Conservation (phyloP, 2,888 invertebrate genomes). For the Dolomedes plantarius region DNA sequence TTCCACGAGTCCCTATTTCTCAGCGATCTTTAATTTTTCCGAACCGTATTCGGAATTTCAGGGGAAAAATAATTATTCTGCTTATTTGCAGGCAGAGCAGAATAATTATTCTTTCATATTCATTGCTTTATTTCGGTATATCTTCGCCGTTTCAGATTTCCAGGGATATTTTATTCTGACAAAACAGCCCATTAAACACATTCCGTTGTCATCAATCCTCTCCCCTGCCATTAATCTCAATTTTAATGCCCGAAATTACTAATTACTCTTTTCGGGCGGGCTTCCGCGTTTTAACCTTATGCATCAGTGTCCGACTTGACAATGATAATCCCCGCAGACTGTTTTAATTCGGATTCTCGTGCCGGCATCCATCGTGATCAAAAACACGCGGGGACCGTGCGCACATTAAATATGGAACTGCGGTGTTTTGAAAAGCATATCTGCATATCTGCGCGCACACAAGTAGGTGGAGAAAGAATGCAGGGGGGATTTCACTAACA, state of each 20-base stretch:
- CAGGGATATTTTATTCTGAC: constrained; percentile 68
- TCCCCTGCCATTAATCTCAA: constrained; percentile 60
- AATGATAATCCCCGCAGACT: constrained; percentile 68
- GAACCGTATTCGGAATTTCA: constrained; percentile 8
- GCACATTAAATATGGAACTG: not conserved
- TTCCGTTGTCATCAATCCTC: constrained; percentile 69
- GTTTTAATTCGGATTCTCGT: constrained; percentile 68
- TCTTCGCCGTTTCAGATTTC: constrained; percentile 68
- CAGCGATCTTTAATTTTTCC: constrained; percentile 3
- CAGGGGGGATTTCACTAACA: too few species aligned
- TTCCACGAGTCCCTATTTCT: not conserved
- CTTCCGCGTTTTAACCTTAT: constrained; percentile 45
- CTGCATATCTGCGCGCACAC: too few species aligned
- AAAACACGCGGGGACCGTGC: constrained; percentile 27
- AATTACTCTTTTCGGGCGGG: constrained; percentile 60
- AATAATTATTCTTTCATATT: constrained; percentile 70
- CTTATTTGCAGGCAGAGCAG: constrained; percentile 21
- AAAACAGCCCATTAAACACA: constrained; percentile 69
- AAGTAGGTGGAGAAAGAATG: too few species aligned
- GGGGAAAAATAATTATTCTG: constrained; percentile 44
- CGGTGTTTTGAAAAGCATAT: too few species aligned
- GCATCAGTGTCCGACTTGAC: constrained; percentile 65
- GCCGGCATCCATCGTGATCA: constrained; percentile 52
- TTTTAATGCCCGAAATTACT: constrained; percentile 68
- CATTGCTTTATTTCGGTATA: constrained; percentile 68